Base-by-base conservation (phyloP, 2,797 vertebrate species). In the Neosalanx taihuensis region DNA sequence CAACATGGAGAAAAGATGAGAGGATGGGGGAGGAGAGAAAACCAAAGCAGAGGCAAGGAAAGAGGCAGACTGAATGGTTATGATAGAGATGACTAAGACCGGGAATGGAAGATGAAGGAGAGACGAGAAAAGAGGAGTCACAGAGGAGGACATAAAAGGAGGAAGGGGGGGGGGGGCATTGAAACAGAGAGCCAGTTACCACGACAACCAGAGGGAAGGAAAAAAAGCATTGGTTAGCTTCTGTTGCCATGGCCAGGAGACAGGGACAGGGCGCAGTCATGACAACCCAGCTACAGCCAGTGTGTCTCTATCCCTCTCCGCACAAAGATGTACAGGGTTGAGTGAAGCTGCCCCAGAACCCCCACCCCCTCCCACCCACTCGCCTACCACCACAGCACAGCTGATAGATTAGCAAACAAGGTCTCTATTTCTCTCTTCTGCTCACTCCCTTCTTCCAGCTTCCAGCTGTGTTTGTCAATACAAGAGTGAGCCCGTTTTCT, bases 381-480 rank as follows among this genome's bases (percentile, higher is more conserved):
- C 60, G 3, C 20, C n/a, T 12, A 20, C 57, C 7, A n/a, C 17
- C 53, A 57, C 53, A 57, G 53, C 17, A 57, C 53, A 57, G 53
- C 53, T 57, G 17, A 20, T 57, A 57, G 5, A 57, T 17, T 20
- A 9, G 17, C 53, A 1, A 63, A 35, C 31, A 30, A 26, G 29
- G 31, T n/a, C 26, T 26, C 29, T 17, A 10, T 23, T 4, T 23
- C 76, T 75, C 62, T 71, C 57, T 61, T 5, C 0, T 0, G 5
- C 59, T 7, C 26, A 1, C 15, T n/a, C 61, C 33, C 60, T 35
- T 56, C 64, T 74, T 73, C 75, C 13, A 46, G 67, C 66, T 80
- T 77, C 81, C 83, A 79, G 76, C 78, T 77, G 79, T 74, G 79
- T 81, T 76, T 71, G 76, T 85, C 86, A 85, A 84, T 86, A 73